These are phyloP conservation scores for Ceryle rudis DNA, from an alignment of 2,797 vertebrate genomes.

Conservation along the genomic window DNA sequence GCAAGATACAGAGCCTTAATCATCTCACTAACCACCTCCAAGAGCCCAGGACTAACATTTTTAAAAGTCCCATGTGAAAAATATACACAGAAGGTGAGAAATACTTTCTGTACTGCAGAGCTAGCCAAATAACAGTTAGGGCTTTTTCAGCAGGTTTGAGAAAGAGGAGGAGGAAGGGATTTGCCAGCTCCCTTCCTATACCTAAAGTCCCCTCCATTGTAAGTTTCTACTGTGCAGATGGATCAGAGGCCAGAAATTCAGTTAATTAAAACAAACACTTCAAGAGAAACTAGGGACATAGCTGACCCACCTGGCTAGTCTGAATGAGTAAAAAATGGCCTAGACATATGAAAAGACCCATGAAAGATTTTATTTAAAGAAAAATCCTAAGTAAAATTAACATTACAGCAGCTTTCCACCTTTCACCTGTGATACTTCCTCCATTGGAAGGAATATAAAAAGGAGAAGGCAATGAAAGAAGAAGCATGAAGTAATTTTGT, in stretches of 20 bases:
- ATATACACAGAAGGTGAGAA: slow-evolving; percentile 1
- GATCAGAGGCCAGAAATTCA: slow-evolving; percentile 2
- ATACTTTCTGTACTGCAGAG: background rate
- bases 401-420: background rate
- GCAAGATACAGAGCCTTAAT: background rate
- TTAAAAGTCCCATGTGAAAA: background rate
- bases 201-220: background rate
- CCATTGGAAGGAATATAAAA: background rate
- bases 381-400: background rate
- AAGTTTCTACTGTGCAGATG: background rate
- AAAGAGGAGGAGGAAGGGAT: background rate
- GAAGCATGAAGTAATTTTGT: background rate
- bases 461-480: background rate
- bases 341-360: background rate
- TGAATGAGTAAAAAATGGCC: background rate
- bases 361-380: background rate
- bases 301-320: background rate
- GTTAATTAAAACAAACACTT: slow-evolving; percentile 41
- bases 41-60: background rate
- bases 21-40: background rate
- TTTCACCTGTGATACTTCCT: background rate
- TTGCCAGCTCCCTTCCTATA: slow-evolving; percentile 23
- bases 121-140: background rate
- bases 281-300: background rate
- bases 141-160: background rate